These are phyloP conservation scores for Halcyon senegalensis DNA, from an alignment of 2,113 vertebrate genomes.

Conservation along the genomic window DNA sequence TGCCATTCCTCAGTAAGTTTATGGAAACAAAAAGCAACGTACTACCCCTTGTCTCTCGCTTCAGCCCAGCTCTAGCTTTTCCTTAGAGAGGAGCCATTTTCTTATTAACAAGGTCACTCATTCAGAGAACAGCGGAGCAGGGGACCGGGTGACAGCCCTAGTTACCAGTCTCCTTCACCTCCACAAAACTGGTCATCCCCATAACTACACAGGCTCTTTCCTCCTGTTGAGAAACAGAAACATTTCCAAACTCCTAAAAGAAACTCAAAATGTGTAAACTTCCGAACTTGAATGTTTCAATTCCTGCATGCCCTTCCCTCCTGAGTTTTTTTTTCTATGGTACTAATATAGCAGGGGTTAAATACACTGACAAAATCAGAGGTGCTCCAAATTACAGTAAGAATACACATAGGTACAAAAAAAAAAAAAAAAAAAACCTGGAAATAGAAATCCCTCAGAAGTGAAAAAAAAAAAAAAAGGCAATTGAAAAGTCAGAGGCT, in stretches of 20 bases:
- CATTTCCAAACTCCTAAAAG: background rate
- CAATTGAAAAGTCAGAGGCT: background rate
- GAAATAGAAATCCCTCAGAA: background rate
- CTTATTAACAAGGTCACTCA: background rate
- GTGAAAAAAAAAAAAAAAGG: background rate
- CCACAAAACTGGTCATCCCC: background rate
- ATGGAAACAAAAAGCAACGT: background rate
- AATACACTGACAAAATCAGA: background rate
- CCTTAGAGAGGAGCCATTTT: background rate
- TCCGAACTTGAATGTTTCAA: background rate
- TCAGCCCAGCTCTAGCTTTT: background rate
- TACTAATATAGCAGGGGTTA: background rate
- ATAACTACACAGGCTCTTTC: background rate
- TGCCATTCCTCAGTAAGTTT: constrained; percentile 43
- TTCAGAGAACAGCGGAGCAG: background rate
- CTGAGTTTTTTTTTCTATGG: background rate
- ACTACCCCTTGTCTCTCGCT: background rate
- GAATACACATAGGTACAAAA: background rate
- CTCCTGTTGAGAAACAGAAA: background rate
- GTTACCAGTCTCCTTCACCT: background rate
- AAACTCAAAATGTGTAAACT: background rate
- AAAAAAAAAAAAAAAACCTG: background rate
- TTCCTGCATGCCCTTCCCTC: background rate
- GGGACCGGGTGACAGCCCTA: background rate
- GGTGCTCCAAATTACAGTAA: background rate